Evolutionary conservation across 2,113 vertebrate genomes (phyloP), one percentile per base, ranked within the genome.

Genomic region (Thunnus thynnus): DNA sequence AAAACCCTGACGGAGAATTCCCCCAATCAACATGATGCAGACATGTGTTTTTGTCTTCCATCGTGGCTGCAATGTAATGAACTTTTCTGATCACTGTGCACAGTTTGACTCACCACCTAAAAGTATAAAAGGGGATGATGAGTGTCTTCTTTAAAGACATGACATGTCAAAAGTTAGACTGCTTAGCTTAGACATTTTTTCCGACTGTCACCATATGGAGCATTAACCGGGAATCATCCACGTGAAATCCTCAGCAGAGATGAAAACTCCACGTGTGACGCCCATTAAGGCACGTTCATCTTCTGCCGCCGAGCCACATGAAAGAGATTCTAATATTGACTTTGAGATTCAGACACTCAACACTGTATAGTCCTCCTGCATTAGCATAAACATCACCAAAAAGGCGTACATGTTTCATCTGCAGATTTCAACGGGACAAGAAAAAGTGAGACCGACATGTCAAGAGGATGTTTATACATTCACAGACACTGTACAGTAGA

Each of bases 331-430:
- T 41, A 25, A 69, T 68, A 22, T 3, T 32, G 55, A 71, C 55
- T 71, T 73, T 11, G 36, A 48, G 30, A 79, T 78, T 86, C 54
- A 86, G 56, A 67, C 75, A 41, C 66, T 73, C 16, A n/a, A 52
- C 4, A 0, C 7, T 22, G 50, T 58, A 13, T 52, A 50, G 62
- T 70, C 13, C 63, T 68, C 18, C 22, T 11, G 41, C 48, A 67
- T 82, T 61, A 77, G 75, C 74, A 77, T 67, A 66, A 83, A 70
- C 44, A 81, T 62, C 30, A 55, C 65, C 8, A 9, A 57, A 62
- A 57, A 62, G 70, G 76, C 27, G 8, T 1, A 58, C 25, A 50
- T 22, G 27, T 74, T 80, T 66, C 25, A 71, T 76, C 56, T n/a
- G 13, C 63, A 27, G 55, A 74, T 65, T 77, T 83, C 18, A 72